phyloP scores from a whole-genome alignment of 1,140 invertebrate genomes.

The Xylocopa sonorina region DNA sequence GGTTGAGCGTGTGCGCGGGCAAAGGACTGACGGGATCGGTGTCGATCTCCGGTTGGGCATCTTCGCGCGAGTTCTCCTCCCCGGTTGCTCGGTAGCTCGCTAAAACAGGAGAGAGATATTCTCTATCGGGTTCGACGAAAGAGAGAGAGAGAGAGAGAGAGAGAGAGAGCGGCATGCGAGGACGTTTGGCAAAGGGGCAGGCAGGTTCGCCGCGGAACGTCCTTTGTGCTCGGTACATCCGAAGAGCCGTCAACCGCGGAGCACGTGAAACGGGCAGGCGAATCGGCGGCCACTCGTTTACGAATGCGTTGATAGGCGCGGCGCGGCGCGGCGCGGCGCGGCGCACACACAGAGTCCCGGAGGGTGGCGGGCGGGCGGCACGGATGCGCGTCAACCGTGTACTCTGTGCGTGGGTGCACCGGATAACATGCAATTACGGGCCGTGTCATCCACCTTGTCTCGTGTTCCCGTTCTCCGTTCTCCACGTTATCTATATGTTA shows the following conservation, averaged over 20 bases:
- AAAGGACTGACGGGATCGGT: slow-evolving; percentile 72
- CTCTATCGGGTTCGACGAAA: no score
- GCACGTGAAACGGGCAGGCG: slow-evolving; percentile 62
- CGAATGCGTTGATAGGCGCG: slow-evolving; percentile 45
- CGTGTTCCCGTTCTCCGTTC: slow-evolving; percentile 74
- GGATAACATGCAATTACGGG: slow-evolving; percentile 81
- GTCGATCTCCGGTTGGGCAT: slow-evolving; percentile 50
- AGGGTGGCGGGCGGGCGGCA: slow-evolving; percentile 10
- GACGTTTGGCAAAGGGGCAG: slow-evolving; percentile 28
- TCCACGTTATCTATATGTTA: slow-evolving; percentile 75
- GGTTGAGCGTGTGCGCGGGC: slow-evolving; percentile 70
- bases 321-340: neutral
- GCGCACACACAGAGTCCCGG: neutral
- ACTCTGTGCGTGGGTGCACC: slow-evolving; percentile 65
- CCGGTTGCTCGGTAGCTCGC: slow-evolving; percentile 48
- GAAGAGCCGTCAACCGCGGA: slow-evolving; percentile 48
- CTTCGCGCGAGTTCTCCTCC: slow-evolving; percentile 67
- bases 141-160: no score
- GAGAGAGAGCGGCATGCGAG: no score
- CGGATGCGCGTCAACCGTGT: slow-evolving; percentile 53
- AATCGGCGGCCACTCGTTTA: slow-evolving; percentile 54
- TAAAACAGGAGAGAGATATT: slow-evolving; percentile 53
- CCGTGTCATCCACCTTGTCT: slow-evolving; percentile 80
- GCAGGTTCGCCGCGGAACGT: slow-evolving; percentile 38
- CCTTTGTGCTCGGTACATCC: slow-evolving; percentile 57